These are phyloP conservation scores for Bombus difficillimus DNA, from an alignment of 1,140 invertebrate species.

Conservation along the genomic window DNA sequence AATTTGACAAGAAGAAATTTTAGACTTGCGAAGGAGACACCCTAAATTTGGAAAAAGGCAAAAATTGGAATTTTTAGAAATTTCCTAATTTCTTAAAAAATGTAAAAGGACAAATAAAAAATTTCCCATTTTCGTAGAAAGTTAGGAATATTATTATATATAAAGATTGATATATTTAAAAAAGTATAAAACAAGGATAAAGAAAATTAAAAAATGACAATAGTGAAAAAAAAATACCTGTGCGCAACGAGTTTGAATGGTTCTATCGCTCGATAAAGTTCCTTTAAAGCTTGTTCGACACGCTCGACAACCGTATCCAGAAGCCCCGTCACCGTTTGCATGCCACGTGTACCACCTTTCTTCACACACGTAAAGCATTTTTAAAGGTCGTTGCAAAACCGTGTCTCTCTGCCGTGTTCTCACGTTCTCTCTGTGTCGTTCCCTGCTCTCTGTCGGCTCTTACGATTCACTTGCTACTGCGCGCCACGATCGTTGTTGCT, in stretches of 20 bases:
- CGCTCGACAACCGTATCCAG: conserved; percentile 31
- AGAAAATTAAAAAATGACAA: no score
- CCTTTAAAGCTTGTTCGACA: conserved; percentile 41
- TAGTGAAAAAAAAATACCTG: neutral
- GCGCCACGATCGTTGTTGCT: conserved; percentile 18
- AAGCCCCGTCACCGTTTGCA: conserved; percentile 40
- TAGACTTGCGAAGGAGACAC: no score
- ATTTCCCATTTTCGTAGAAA: neutral
- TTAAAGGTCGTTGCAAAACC: conserved; percentile 19
- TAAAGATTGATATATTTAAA: neutral
- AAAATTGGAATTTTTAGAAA: neutral
- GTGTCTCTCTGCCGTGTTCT: conserved; percentile 33
- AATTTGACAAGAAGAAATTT: no score
- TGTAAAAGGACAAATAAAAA: neutral
- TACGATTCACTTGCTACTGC: conserved; percentile 30
- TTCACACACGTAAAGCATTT: conserved; percentile 36
- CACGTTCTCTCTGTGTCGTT: conserved; percentile 48
- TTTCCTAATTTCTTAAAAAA: neutral
- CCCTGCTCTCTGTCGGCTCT: conserved; percentile 49
- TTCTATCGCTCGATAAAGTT: conserved; percentile 7
- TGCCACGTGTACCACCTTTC: conserved; percentile 51
- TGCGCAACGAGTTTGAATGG: neutral
- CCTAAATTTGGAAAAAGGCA: neutral
- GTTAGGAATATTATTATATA: neutral
- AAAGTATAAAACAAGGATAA: no score